Base-by-base conservation (phyloP, 1,140 invertebrate species). In the Meloidogyne floridensis region DNA sequence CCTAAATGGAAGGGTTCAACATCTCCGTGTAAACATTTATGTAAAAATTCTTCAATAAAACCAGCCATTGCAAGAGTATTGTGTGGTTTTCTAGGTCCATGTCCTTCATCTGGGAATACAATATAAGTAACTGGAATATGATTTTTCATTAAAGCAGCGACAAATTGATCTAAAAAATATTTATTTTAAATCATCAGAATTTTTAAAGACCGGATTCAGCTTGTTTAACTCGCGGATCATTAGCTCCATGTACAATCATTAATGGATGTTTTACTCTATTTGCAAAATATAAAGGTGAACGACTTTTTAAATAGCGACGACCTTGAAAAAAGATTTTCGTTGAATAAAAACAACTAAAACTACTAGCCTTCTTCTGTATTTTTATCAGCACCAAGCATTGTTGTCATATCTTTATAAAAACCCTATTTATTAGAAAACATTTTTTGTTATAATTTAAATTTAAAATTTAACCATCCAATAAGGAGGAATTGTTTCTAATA, bases 401-500 rank as follows among this genome's bases (percentile, higher is more conserved):
- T 83, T 51, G 85, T 88, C 87, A 89, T 87, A 77, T 88, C 87
- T 56, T 89, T 87, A 75, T 87, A 87, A 81, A 89, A 89, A 42
- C 88, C 88, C 42, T 65, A 65, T 32, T 32, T 32, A 32, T 32
- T 32, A 65, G 6, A n/a, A 47, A 65, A 65, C n/a, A 13, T n/a
- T n/a, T 7, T n/a, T 65, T 65, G 7, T 65, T 6, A n/a, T 65
- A 13, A 65, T 65, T 59, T 15, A 3, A 59, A 15, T 54, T 54
- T 11, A 54, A 15, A 47, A 47, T 47, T 47, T 47, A 65, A 65
- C 59, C 59, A 86, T 74, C 88, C 88, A 90, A 75, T 89, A 89
- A 3, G 88, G 88, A 15, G 88, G 88, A 56, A 89, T 86, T 10
- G 88, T 89, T 71, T 89, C 88, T 7, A 89, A 81, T n/a, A 89